A percentile compares a stretch with the other conserved stretches of the same genome.
phyloP scores from a whole-genome alignment of 2,797 vertebrate genomes.

The Sebastes hubbsi region DNA sequence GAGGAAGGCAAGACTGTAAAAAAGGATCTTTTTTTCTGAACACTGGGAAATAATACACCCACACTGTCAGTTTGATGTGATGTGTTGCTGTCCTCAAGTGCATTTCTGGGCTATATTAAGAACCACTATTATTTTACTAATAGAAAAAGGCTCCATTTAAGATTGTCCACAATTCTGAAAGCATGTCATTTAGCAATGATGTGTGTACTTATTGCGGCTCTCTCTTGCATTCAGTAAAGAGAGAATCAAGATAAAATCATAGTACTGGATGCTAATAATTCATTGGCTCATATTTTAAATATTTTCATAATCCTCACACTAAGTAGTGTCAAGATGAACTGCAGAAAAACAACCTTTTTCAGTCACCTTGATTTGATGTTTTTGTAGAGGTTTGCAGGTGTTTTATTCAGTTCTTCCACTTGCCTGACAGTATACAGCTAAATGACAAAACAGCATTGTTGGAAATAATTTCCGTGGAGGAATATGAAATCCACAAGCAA shows the following conservation, averaged over 20 bases:
- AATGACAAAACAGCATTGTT: background rate
- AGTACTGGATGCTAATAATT: background rate
- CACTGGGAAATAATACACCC: background rate
- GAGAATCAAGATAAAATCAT: background rate
- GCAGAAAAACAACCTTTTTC: background rate
- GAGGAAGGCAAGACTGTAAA: background rate
- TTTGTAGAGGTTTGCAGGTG: background rate
- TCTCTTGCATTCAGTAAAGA: background rate
- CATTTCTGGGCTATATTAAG: background rate
- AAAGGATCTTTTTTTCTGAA: background rate
- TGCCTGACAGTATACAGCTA: background rate
- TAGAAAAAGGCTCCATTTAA: background rate
- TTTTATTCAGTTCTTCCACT: background rate
- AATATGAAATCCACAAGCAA: constrained; percentile 23
- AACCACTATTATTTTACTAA: background rate
- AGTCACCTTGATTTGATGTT: background rate
- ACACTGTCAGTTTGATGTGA: background rate
- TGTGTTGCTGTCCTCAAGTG: background rate
- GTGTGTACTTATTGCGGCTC: background rate
- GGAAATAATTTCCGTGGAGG: background rate
- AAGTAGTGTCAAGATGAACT: background rate
- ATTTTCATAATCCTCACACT: background rate
- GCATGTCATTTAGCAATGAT: background rate
- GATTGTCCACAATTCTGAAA: background rate
- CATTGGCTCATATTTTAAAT: background rate